Evolutionary conservation across 2,888 invertebrate genomes (phyloP), one percentile per base, ranked within the genome.

Genomic region (Hemistola chrysoprasaria): DNA sequence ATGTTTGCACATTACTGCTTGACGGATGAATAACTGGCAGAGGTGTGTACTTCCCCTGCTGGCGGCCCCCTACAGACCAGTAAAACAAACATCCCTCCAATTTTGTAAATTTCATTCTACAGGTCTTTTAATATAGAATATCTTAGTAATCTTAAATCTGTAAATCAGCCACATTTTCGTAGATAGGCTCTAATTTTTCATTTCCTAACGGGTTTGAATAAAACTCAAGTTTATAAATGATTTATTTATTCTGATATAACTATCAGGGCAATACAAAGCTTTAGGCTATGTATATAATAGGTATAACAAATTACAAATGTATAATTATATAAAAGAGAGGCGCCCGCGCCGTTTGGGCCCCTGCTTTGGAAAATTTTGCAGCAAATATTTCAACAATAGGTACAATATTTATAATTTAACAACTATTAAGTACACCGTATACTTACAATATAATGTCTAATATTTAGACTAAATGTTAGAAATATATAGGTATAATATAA

Each of bases 231-330:
- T n/a, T 52, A 45, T 54, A 59, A 50, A 48, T 68, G 67, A 64
- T 64, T 58, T 94, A 92, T 79, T 92, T 93, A 67, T 90, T 92
- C 49, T 94, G 73, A 92, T 94, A 43, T 84, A 86, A 45, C 91
- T 74, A 92, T 92, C 61, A 92, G 92, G 68, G 91, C 92, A 62
- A 56, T 62, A 69, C 53, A 85, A 59, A 62, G 57, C 91, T 56
- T 92, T 92, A 72, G 90, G 91, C 62, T 93, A 93, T 48, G 92
- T 94, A 75, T 93, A 92, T 68, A 31, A n/a, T n/a, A n/a, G n/a
- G n/a, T n/a, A n/a, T n/a, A n/a, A n/a, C n/a, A n/a, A 6, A 21
- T 50, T 11, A 16, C 16, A 16, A 16, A 16, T 16, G 16, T 16
- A 16, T 16, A 16, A 16, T 11, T 22, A 1, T 34, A 38, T 8